Percentiles rank a stretch among this genome's conserved stretches.
These are phyloP conservation scores for Chesias legatella DNA, from an alignment of 2,888 invertebrate genomes.

Conservation along the genomic window DNA sequence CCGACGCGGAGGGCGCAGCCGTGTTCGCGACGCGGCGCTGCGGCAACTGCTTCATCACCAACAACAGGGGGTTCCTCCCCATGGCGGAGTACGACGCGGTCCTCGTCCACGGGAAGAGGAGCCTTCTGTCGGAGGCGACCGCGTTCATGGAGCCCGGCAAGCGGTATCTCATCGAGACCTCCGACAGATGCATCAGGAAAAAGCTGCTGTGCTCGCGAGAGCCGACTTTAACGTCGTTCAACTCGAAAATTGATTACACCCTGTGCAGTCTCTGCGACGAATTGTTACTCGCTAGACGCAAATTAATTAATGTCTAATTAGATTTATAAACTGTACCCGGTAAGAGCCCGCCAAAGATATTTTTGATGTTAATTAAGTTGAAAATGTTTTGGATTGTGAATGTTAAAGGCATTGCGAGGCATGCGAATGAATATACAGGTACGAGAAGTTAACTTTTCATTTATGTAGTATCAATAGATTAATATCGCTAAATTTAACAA, in stretches of 20 bases:
- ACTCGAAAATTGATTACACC: slow-evolving; percentile 27
- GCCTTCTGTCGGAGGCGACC: slow-evolving; percentile 30
- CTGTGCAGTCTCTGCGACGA: slow-evolving; percentile 27
- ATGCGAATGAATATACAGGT: slow-evolving; percentile 4
- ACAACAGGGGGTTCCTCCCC: slow-evolving; percentile 55
- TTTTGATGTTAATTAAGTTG: too few species aligned
- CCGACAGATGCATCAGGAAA: slow-evolving; percentile 36
- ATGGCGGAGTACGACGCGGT: slow-evolving; percentile 53
- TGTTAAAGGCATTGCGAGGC: slow-evolving; percentile 8
- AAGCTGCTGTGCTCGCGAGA: slow-evolving; percentile 43
- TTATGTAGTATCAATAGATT: too few species aligned
- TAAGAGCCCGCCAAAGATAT: not conserved
- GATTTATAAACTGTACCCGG: slow-evolving; percentile 6
- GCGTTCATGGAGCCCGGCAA: slow-evolving; percentile 44
- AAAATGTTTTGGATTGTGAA: not conserved
- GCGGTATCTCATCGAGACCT: slow-evolving; percentile 42
- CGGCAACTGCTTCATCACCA: slow-evolving; percentile 52
- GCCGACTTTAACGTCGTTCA: slow-evolving; percentile 43
- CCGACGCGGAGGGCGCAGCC: slow-evolving; percentile 47
- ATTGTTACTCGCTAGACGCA: slow-evolving; percentile 13
- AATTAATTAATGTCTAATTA: slow-evolving; percentile 1
- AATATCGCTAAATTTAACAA: too few species aligned
- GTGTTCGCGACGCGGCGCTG: slow-evolving; percentile 44
- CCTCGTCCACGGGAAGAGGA: slow-evolving; percentile 35
- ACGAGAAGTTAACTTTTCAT: too few species aligned